Evolutionary conservation across 64 coral and sea anemone genomes (phyloP).

Genomic region (Actinia tenebrosa): DNA sequence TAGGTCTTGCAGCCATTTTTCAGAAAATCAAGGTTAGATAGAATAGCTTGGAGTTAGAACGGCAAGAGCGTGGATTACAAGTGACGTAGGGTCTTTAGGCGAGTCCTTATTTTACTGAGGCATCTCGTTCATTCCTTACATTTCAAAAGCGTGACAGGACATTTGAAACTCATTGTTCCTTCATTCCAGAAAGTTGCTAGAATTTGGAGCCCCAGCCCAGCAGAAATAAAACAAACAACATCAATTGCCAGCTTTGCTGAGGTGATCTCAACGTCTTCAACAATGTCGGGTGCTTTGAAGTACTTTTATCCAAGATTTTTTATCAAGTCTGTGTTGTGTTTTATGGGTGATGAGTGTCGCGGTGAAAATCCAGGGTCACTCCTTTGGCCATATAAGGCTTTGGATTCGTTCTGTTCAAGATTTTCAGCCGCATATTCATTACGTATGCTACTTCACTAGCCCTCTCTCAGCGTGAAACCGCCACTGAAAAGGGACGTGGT

Average conservation of each 20-base stretch:
- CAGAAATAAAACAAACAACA: not conserved
- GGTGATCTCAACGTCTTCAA: not conserved
- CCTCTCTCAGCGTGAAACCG: not conserved
- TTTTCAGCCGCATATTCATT: not conserved
- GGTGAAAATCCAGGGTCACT: not conserved
- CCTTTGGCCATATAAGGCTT: not conserved
- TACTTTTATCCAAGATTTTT: not conserved
- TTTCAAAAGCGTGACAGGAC: constrained; percentile 13
- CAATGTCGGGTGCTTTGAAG: not conserved
- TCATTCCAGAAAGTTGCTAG: constrained; percentile 1
- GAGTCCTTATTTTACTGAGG: not conserved
- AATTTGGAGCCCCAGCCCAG: not conserved
- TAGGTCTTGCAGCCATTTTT: not conserved
- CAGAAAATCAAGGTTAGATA: not conserved
- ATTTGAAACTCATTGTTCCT: constrained; percentile 6
- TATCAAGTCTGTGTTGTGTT: not conserved
- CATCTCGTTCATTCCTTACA: not conserved
- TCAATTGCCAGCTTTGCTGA: not conserved
- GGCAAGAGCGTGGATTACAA: not conserved
- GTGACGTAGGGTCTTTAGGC: constrained; percentile 12
- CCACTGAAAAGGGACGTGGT: too few relatives aligned
- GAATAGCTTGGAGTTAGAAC: not conserved
- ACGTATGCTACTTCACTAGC: not conserved
- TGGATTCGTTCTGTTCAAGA: not conserved
- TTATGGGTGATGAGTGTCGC: not conserved